phyloP scores from a whole-genome alignment of 2,113 vertebrate genomes.

The Leucopsar rothschildi region DNA sequence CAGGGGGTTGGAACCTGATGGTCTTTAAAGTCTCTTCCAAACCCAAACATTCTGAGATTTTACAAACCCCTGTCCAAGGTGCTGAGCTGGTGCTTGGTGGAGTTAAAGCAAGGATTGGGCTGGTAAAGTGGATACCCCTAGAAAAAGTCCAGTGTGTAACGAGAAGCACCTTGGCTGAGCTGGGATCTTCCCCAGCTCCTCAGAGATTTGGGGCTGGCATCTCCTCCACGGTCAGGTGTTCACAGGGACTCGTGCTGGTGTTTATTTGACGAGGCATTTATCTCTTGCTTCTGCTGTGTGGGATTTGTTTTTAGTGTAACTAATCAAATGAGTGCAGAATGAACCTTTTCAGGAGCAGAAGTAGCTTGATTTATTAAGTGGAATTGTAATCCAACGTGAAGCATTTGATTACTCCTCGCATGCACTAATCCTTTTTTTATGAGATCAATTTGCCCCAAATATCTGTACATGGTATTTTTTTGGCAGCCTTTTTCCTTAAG shows the following conservation, averaged over 20 bases:
- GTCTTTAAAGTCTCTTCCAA: not conserved
- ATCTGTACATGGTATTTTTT: slow-evolving; percentile 18
- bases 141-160: accelerated
- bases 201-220: accelerated
- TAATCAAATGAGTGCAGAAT: not conserved
- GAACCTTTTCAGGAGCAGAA: slow-evolving; percentile 21
- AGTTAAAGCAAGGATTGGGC: not conserved
- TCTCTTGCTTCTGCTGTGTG: not conserved
- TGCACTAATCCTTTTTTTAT: slow-evolving; percentile 43
- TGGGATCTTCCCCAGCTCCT: not conserved
- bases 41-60: not conserved
- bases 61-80: not conserved
- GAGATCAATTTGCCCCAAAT: slow-evolving; percentile 37
- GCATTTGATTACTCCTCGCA: slow-evolving; percentile 30
- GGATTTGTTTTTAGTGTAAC: slow-evolving; percentile 29
- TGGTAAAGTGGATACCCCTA: accelerated
- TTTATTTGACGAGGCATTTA: not conserved
- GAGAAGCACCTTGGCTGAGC: not conserved
- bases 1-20: not conserved
- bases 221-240: accelerated
- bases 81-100: not conserved
- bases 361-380: slow-evolving; percentile 50
- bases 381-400: slow-evolving; percentile 43
- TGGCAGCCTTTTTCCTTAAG: slow-evolving; percentile 31
- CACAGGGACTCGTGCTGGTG: not conserved